Evolutionary conservation across 2,888 invertebrate species (phyloP), one percentile per base, ranked within the genome.

Genomic region (Amphipyra tragopoginis): DNA sequence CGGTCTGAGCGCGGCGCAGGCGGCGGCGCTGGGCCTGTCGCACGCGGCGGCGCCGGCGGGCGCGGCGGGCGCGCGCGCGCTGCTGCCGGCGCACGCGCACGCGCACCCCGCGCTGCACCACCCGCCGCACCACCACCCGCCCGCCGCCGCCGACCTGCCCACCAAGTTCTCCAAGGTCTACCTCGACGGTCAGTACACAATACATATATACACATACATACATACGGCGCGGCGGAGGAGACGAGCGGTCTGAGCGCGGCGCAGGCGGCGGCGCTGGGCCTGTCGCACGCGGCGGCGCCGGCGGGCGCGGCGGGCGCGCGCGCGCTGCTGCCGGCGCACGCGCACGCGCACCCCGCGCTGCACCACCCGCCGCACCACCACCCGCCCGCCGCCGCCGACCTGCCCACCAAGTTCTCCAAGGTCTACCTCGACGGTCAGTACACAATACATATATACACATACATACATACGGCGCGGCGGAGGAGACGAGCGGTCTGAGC

Each of bases 181-280:
- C 85, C 83, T 91, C 44, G 92, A 93, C 53, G 90, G 93, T 93
- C 13, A 75, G 89, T 73, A 1, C n/a, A n/a, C 15, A 5, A 44
- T 29, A 29, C 29, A 29, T 5, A 5, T n/a, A n/a, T n/a, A n/a
- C n/a, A n/a, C n/a, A n/a, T n/a, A n/a, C n/a, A n/a, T n/a, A n/a
- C n/a, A n/a, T n/a, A n/a, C n/a, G n/a, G n/a, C n/a, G n/a, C n/a
- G 26, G 42, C 78, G 26, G 85, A 82, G 54, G 80, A 79, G 43
- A 15, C 64, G 29, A 13, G 49, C 34, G 92, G 92, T 5, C 86
- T 92, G 65, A 90, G 89, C 72, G 87, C 92, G 60, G 93, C 91
- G 80, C 93, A 93, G 80, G 93, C 93, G 83, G 93, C 94, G 74
- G 92, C 92, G 67, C 84, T 93, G 43, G 93, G 93, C 13, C 88